A percentile compares a stretch with the other conserved stretches of the same genome.
Conservation (phyloP, 1,140 invertebrate species). For the Ganaspis sp. region DNA sequence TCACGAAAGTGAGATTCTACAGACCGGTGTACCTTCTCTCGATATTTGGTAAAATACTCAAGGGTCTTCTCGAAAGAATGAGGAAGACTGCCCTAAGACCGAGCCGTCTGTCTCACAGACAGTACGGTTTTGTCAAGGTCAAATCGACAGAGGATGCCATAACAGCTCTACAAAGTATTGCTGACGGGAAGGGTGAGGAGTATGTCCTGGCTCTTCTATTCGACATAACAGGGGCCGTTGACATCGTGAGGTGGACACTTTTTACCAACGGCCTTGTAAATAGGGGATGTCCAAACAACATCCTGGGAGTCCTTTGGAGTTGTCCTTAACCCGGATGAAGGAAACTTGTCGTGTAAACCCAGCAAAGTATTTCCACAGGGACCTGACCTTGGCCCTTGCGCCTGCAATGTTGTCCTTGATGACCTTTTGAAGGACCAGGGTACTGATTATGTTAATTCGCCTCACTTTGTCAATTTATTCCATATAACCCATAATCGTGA, state of each 20-base stretch:
- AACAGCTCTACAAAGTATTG: not conserved
- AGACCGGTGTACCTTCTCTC: not conserved
- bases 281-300: not conserved
- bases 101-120: not conserved
- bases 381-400: too few species aligned
- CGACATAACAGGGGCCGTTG: slow-evolving; percentile 31
- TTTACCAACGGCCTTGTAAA: not conserved
- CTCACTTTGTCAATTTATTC: too few species aligned
- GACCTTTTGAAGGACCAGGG: too few species aligned
- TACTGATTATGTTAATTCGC: too few species aligned
- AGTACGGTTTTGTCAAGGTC: not conserved
- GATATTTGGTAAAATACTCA: slow-evolving; percentile 7
- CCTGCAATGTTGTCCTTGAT: too few species aligned
- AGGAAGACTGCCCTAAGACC: not conserved
- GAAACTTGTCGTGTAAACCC: too few species aligned
- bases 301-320: too few species aligned
- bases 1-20: not conserved
- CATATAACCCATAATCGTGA: too few species aligned
- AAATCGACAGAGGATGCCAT: not conserved
- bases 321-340: too few species aligned
- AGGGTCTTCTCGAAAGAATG: not conserved
- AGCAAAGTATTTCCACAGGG: too few species aligned
- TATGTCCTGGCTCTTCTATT: slow-evolving; percentile 9
- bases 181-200: not conserved
- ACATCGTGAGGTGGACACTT: not conserved